Percentiles rank a stretch among this genome's conserved stretches.
Evolutionary conservation across 2,888 invertebrate genomes (phyloP).

Genomic region (Heliconius charithonia): DNA sequence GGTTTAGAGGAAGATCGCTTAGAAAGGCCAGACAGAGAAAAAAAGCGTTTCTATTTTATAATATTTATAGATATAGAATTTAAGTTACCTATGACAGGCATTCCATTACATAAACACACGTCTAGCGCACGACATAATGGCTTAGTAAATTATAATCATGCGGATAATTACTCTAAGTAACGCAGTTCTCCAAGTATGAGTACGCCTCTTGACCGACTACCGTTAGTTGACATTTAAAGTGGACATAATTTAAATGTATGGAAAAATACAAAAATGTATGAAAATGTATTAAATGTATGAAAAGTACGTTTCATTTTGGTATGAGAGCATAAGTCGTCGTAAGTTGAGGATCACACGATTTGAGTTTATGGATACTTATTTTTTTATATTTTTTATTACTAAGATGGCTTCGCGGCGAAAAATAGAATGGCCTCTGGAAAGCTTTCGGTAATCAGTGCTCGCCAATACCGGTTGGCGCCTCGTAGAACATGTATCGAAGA

Average conservation of each 20-base stretch:
- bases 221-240: constrained; percentile 23
- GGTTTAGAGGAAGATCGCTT: too few relatives aligned
- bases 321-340: not conserved
- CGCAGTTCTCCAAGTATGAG: constrained; percentile 20
- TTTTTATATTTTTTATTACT: too few relatives aligned
- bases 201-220: constrained; percentile 17
- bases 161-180: constrained; percentile 25
- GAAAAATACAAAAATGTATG: too few relatives aligned
- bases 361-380: too few relatives aligned
- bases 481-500: too few relatives aligned
- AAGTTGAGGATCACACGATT: not conserved
- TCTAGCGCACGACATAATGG: constrained; percentile 1
- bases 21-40: too few relatives aligned
- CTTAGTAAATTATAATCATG: constrained; percentile 19
- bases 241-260: constrained; percentile 5
- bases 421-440: too few relatives aligned
- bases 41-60: too few relatives aligned
- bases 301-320: not conserved
- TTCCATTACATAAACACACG: constrained; percentile 16
- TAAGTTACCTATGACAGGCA: constrained; percentile 6
- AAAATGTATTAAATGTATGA: constrained; percentile 8
- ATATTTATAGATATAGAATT: not conserved
- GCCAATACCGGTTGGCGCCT: too few relatives aligned
- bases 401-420: too few relatives aligned
- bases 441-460: too few relatives aligned